A percentile compares a stretch with the other conserved stretches of the same genome.
phyloP scores from a whole-genome alignment of 2,113 vertebrate genomes.

The Fulica atra region DNA sequence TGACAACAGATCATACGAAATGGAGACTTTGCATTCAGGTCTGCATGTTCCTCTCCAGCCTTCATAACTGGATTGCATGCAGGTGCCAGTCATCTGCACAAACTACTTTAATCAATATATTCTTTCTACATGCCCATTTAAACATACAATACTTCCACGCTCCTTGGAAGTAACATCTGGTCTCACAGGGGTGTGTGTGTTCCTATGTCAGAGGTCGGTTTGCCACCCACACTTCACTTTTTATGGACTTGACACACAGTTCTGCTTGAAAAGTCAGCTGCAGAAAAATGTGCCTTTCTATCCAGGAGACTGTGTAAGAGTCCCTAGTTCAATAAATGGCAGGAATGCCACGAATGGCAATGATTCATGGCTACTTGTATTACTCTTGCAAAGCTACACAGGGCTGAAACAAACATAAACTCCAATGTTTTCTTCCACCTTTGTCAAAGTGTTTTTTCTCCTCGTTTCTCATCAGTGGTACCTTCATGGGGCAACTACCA shows the following conservation, averaged over 20 bases:
- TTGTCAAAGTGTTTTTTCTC: neutral
- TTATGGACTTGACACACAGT: neutral
- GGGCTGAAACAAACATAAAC: neutral
- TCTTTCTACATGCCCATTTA: neutral
- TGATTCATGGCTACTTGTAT: neutral
- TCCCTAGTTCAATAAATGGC: neutral
- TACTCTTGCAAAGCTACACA: neutral
- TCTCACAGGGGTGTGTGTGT: neutral
- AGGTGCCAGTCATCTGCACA: neutral
- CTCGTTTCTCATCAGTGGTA: neutral
- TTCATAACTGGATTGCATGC: neutral
- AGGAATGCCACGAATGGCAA: neutral
- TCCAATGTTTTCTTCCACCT: neutral
- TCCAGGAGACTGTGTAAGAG: neutral
- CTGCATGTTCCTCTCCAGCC: neutral
- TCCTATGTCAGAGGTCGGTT: neutral
- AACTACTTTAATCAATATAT: neutral
- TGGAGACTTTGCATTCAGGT: neutral
- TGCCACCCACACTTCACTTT: neutral
- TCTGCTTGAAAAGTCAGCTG: neutral
- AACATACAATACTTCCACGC: neutral
- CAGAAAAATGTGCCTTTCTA: neutral
- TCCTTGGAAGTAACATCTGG: neutral
- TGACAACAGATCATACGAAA: neutral
- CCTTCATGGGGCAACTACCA: neutral